Evolutionary conservation across 2,888 invertebrate genomes (phyloP).

Genomic region (Bugula neritina): DNA sequence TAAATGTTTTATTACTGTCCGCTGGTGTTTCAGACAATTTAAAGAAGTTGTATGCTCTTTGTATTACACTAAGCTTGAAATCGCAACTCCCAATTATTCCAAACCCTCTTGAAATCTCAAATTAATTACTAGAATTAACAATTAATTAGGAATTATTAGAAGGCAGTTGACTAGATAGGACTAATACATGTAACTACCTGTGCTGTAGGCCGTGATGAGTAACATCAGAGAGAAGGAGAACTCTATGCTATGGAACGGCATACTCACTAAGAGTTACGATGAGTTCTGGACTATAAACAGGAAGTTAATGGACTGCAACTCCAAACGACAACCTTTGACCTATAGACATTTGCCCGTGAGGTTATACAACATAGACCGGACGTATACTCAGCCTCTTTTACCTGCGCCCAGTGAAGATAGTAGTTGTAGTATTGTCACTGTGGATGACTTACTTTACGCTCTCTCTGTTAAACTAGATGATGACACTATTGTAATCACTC

Average conservation of each 20-base stretch:
- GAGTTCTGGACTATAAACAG: conserved; percentile 98
- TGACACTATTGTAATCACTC: background rate
- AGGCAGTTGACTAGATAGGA: too few relatives aligned
- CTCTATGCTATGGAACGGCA: conserved; percentile 87
- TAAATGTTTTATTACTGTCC: too few relatives aligned
- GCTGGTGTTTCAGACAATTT: too few relatives aligned
- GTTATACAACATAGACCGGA: conserved; percentile 41
- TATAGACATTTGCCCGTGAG: conserved; percentile 46
- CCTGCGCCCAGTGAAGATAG: background rate
- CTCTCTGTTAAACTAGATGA: background rate
- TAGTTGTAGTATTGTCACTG: background rate
- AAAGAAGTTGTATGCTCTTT: too few relatives aligned
- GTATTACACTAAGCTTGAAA: too few relatives aligned
- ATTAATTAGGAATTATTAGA: too few relatives aligned
- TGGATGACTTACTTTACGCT: background rate
- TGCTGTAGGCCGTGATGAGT: conserved; percentile 41
- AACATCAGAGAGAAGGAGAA: conserved; percentile 77
- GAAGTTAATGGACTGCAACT: conserved; percentile 73
- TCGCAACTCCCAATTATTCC: too few relatives aligned
- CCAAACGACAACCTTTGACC: conserved; percentile 38
- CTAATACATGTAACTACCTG: background rate
- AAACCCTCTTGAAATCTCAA: too few relatives aligned
- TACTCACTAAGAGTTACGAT: conserved; percentile 88
- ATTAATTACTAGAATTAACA: too few relatives aligned
- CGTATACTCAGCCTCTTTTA: conserved; percentile 23